Conservation (phyloP, 2,113 vertebrate species). For the Sphaerodactylus townsendi region DNA sequence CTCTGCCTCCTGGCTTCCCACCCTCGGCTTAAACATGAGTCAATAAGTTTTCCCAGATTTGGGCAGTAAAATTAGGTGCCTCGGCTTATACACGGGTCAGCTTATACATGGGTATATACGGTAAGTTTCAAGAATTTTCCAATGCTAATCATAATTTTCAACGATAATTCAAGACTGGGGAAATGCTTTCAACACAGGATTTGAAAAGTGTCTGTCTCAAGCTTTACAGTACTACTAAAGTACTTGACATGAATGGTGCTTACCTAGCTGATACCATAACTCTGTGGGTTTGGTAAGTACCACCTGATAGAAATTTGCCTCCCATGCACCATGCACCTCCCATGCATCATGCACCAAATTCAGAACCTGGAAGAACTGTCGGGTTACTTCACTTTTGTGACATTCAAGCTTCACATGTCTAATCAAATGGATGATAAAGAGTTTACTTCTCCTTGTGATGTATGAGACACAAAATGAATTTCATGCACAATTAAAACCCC, state of each 20-base stretch:
- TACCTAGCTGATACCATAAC: background rate
- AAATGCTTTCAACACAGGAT: no score
- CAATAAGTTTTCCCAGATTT: no score
- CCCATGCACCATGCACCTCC: no score
- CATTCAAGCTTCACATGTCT: conserved; percentile 22
- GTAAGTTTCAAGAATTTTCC: no score
- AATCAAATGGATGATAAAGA: background rate
- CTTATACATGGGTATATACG: no score
- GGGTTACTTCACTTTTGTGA: background rate
- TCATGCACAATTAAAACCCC: background rate
- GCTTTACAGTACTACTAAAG: background rate
- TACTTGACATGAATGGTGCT: background rate
- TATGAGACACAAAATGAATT: conserved; percentile 5
- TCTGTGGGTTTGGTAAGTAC: background rate
- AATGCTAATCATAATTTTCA: no score
- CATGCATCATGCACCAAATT: background rate
- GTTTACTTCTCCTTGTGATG: background rate
- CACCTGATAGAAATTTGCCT: background rate
- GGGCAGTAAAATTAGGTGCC: no score
- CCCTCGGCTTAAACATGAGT: no score
- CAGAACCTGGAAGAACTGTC: background rate
- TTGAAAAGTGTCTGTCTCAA: no score
- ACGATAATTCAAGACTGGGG: no score
- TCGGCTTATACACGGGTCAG: no score
- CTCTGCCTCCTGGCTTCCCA: no score